Percentiles rank a stretch among this genome's conserved stretches.
Evolutionary conservation across 2,888 invertebrate genomes (phyloP).

Genomic region (Smittia sp.): DNA sequence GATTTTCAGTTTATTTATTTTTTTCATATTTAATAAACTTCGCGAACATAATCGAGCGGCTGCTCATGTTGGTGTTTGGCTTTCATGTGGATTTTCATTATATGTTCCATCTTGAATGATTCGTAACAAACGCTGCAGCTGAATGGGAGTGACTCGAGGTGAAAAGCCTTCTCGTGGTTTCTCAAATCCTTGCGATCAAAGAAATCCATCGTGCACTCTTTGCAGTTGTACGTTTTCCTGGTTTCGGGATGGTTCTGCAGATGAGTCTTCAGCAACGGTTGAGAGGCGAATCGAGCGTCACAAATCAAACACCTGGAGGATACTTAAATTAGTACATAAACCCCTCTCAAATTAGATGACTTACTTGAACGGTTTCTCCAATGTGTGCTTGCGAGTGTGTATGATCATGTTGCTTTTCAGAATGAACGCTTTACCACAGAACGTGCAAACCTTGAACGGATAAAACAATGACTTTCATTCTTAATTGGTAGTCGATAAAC

Average conservation of each 20-base stretch:
- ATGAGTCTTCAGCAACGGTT: neutral
- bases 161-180: constrained; percentile 20
- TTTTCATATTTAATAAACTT: too few relatives aligned
- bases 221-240: neutral
- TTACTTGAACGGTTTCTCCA: constrained; percentile 15
- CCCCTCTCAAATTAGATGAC: neutral
- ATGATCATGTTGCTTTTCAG: neutral
- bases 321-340: too few relatives aligned
- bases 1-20: too few relatives aligned
- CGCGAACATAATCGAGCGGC: too few relatives aligned
- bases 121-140: neutral
- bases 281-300: neutral
- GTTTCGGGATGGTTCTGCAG: neutral
- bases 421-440: constrained; percentile 6
- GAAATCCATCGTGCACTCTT: neutral
- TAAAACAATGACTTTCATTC: too few relatives aligned
- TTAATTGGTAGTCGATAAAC: too few relatives aligned
- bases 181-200: neutral
- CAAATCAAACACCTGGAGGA: neutral
- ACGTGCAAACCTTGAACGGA: neutral
- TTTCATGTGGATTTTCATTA: neutral
- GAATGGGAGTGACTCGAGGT: constrained; percentile 16
- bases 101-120: neutral
- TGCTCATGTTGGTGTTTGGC: neutral
- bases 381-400: constrained; percentile 7